These are phyloP conservation scores for Cheilosia variabilis DNA, from an alignment of 2,888 invertebrate species.

Conservation along the genomic window DNA sequence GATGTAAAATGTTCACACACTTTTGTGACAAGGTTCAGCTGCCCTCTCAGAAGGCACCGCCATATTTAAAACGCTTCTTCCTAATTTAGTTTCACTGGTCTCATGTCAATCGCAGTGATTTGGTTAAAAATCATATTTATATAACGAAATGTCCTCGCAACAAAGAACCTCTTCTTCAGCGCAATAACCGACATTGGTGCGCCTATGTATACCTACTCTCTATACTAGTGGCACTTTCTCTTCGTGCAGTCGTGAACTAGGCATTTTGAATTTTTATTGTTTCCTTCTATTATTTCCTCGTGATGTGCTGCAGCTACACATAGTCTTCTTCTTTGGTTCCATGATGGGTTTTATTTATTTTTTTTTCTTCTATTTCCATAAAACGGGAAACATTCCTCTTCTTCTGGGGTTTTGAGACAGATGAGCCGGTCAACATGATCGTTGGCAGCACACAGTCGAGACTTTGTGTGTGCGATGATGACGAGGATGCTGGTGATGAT, in stretches of 20 bases:
- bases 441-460: not conserved
- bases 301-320: constrained; percentile 47
- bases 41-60: too few relatives aligned
- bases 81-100: too few relatives aligned
- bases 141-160: constrained; percentile 18
- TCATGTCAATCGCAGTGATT: too few relatives aligned
- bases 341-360: constrained; percentile 1
- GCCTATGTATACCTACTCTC: not conserved
- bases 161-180: constrained; percentile 61
- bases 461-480: not conserved
- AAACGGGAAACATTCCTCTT: constrained; percentile 66
- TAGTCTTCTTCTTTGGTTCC: constrained; percentile 28
- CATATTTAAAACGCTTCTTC: too few relatives aligned
- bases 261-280: constrained; percentile 67
- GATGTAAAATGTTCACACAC: too few relatives aligned
- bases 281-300: constrained; percentile 70
- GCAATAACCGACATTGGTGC: constrained; percentile 12
- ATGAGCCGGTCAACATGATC: constrained; percentile 49
- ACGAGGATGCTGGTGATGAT: constrained; percentile 31
- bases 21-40: too few relatives aligned
- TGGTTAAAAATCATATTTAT: not conserved
- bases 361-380: constrained; percentile 36
- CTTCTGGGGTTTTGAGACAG: constrained; percentile 18
- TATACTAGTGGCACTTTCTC: constrained; percentile 64
- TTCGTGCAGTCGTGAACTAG: constrained; percentile 74